A percentile compares a stretch with the other conserved stretches of the same genome.
Conservation (phyloP, 2,888 invertebrate species). For the Sminthurides aquaticus region DNA sequence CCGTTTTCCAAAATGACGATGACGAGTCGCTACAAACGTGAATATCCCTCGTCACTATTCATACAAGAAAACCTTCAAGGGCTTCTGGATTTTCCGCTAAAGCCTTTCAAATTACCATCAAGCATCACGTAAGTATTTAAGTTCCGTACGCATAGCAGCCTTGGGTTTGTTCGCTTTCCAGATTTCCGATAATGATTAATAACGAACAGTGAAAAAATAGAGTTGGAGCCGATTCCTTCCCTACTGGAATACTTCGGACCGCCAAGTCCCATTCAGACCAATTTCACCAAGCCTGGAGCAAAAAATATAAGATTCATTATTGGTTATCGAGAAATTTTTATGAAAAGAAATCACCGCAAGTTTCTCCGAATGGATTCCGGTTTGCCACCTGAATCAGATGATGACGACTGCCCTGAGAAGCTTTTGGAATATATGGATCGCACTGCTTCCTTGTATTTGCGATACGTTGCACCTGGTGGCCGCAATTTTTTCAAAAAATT, state of each 20-base stretch:
- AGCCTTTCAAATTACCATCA: neutral
- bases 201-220: constrained; percentile 11
- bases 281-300: neutral
- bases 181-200: neutral
- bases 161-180: neutral
- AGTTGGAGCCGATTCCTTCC: constrained; percentile 1
- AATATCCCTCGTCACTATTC: neutral
- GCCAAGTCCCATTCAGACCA: neutral
- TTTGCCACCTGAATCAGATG: neutral
- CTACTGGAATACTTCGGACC: neutral
- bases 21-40: neutral
- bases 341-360: constrained; percentile 6
- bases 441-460: neutral
- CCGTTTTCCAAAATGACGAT: too few relatives aligned
- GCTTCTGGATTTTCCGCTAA: neutral
- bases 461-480: neutral
- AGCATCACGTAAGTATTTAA: neutral
- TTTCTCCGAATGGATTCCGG: neutral
- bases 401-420: neutral
- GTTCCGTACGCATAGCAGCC: neutral
- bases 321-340: constrained; percentile 13
- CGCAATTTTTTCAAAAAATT: neutral
- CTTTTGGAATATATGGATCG: neutral
- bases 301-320: neutral
- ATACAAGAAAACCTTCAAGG: neutral